Evolutionary conservation across 2,888 invertebrate species (phyloP).

Genomic region (Coenonympha glycerion): DNA sequence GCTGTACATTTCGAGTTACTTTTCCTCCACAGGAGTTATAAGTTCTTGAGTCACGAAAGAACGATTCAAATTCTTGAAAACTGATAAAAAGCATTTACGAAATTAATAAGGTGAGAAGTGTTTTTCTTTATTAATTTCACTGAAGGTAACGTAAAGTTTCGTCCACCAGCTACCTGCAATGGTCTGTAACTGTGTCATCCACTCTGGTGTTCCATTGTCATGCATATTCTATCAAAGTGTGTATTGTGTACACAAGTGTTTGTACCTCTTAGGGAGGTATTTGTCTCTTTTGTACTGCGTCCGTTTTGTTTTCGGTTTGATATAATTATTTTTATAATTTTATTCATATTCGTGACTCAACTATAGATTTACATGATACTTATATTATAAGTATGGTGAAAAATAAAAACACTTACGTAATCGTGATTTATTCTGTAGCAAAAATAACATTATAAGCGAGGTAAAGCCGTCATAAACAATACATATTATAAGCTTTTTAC

Average conservation of each 20-base stretch:
- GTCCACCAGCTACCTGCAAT: constrained; percentile 42
- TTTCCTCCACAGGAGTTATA: neutral
- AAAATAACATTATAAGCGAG: constrained; percentile 41
- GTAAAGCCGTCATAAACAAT: constrained; percentile 52
- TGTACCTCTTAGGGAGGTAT: constrained; percentile 25
- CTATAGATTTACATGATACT: too few relatives aligned
- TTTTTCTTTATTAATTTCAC: neutral
- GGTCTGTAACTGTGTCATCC: constrained; percentile 60
- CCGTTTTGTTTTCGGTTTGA: constrained; percentile 30
- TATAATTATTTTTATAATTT: constrained; percentile 1
- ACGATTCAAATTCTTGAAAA: neutral
- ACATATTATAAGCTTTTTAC: too few relatives aligned
- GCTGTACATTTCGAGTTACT: constrained; percentile 46
- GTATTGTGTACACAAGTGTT: constrained; percentile 71
- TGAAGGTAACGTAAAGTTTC: constrained; percentile 14
- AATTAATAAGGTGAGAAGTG: neutral
- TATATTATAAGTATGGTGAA: too few relatives aligned
- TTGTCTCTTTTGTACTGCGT: constrained; percentile 39
- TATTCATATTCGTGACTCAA: too few relatives aligned
- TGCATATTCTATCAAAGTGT: constrained; percentile 71
- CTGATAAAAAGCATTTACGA: too few relatives aligned
- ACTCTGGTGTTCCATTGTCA: constrained; percentile 62
- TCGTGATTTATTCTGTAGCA: constrained; percentile 15
- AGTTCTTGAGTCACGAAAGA: neutral
- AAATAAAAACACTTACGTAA: too few relatives aligned